Conservation (phyloP, 2,113 vertebrate species). For the Pontoporia blainvillei region DNA sequence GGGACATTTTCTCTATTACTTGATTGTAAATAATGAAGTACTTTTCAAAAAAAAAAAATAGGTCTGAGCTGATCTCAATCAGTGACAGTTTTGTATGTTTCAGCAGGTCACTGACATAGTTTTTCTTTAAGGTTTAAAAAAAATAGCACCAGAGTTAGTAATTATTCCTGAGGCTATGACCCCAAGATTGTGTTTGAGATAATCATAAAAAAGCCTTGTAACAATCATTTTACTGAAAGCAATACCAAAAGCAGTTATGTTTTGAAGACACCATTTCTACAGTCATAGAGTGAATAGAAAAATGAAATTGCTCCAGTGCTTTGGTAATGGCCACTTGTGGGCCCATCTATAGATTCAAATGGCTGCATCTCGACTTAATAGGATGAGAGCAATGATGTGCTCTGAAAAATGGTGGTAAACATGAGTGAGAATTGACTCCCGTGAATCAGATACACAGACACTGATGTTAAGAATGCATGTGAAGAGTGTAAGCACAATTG, state of each 20-base stretch:
- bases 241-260: neutral
- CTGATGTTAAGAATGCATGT: neutral
- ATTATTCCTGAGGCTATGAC: neutral
- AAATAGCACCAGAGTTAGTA: neutral
- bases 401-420: neutral
- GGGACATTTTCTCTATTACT: neutral
- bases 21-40: neutral
- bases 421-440: neutral
- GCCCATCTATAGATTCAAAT: neutral
- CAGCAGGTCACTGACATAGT: neutral
- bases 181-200: neutral
- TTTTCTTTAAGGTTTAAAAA: neutral
- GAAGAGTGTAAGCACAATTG: neutral
- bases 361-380: neutral
- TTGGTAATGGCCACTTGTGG: neutral
- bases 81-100: neutral
- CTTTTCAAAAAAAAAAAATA: neutral
- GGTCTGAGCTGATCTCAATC: neutral
- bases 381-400: neutral
- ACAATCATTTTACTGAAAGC: neutral
- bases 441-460: neutral
- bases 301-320: neutral
- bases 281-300: neutral
- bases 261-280: neutral
- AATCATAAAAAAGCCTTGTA: neutral